phyloP scores from a whole-genome alignment of 1,140 invertebrate species.

The Linepithema humile region DNA sequence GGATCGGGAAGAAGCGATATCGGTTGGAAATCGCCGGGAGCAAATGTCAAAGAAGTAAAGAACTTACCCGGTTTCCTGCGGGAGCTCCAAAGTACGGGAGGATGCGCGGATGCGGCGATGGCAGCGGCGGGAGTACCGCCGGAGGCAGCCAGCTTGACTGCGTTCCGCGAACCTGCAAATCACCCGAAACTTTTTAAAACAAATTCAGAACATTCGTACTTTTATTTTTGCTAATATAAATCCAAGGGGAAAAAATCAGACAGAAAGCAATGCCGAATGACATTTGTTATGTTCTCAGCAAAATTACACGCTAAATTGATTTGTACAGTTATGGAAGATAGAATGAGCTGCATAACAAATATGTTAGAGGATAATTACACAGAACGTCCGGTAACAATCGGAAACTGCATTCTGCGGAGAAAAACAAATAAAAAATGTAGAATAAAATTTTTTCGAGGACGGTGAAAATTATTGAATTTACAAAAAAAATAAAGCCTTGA shows the following conservation, averaged over 20 bases:
- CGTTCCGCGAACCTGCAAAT: slow-evolving; percentile 83
- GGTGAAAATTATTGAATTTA: no score
- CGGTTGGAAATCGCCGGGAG: slow-evolving; percentile 91
- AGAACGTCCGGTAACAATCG: no score
- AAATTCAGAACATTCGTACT: no score
- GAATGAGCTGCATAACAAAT: no score
- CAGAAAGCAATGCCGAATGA: no score
- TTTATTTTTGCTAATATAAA: background rate
- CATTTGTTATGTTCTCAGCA: background rate
- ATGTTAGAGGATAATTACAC: no score
- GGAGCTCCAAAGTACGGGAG: slow-evolving; percentile 91
- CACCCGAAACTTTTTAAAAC: background rate
- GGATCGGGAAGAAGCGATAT: slow-evolving; percentile 93
- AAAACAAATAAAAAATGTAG: no score
- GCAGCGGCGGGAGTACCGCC: slow-evolving; percentile 86
- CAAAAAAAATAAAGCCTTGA: no score
- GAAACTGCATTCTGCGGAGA: no score
- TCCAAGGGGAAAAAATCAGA: no score
- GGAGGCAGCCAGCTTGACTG: slow-evolving; percentile 89
- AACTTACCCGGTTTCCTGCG: slow-evolving; percentile 90
- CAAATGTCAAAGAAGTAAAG: slow-evolving; percentile 55
- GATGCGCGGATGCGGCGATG: slow-evolving; percentile 86
- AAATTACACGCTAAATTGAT: background rate
- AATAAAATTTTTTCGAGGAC: no score
- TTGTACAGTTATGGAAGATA: background rate